Conservation (phyloP, 2,888 invertebrate species). For the Eudasyphora cyanicolor region DNA sequence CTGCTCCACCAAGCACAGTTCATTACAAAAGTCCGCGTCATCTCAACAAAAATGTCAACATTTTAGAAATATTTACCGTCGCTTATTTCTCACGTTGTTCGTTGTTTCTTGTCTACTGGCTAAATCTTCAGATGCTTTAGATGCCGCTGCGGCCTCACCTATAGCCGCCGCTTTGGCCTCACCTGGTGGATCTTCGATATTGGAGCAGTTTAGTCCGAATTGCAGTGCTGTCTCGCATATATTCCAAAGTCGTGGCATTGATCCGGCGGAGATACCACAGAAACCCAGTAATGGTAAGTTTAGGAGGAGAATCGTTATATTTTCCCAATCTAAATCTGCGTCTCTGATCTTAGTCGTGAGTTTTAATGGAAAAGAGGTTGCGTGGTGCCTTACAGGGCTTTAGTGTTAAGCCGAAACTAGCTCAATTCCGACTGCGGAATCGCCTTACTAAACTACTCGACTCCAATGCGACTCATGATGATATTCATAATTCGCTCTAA, state of each 20-base stretch:
- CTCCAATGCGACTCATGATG: too few species aligned
- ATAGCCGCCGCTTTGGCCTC: constrained; percentile 66
- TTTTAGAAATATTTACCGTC: constrained; percentile 59
- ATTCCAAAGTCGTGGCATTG: constrained; percentile 81
- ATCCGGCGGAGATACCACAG: constrained; percentile 80
- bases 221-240: constrained; percentile 81
- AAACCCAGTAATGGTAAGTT: constrained; percentile 81
- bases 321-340: background rate
- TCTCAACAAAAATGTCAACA: constrained; percentile 51
- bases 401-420: too few species aligned
- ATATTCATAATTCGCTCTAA: too few species aligned
- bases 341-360: too few species aligned
- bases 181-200: constrained; percentile 72
- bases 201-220: constrained; percentile 79
- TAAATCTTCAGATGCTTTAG: constrained; percentile 40
- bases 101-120: constrained; percentile 53
- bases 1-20: constrained; percentile 12
- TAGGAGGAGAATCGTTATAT: background rate
- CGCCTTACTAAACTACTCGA: too few species aligned
- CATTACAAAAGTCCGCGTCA: background rate
- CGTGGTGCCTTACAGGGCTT: too few species aligned
- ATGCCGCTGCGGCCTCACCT: constrained; percentile 52
- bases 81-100: constrained; percentile 47
- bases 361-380: too few species aligned
- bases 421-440: too few species aligned